phyloP scores from a whole-genome alignment of 2,888 invertebrate genomes.

The Agrenia bidenticulata region DNA sequence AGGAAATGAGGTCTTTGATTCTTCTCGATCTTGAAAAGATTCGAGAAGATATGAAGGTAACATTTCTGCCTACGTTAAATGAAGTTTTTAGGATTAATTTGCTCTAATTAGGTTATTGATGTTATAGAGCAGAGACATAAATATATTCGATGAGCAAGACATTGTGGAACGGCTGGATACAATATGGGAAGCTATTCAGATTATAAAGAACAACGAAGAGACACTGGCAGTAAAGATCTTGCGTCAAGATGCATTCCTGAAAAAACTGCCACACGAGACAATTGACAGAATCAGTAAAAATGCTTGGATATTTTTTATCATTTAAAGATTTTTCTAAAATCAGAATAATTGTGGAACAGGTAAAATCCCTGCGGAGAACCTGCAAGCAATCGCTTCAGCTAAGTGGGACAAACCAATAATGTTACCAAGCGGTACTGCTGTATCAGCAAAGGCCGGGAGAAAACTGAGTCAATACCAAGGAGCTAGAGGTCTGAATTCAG shows the following conservation, averaged over 20 bases:
- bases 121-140: too few relatives aligned
- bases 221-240: conserved; percentile 45
- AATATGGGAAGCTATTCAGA: conserved; percentile 49
- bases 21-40: conserved; percentile 45
- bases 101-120: too few relatives aligned
- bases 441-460: not conserved
- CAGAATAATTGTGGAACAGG: conserved; percentile 13
- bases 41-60: conserved; percentile 35
- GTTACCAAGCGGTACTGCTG: conserved; percentile 27
- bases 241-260: conserved; percentile 42
- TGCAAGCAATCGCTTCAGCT: conserved; percentile 38
- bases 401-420: conserved; percentile 32
- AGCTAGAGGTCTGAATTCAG: too few relatives aligned
- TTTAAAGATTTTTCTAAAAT: not conserved
- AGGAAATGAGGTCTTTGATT: conserved; percentile 41
- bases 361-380: conserved; percentile 41
- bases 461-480: too few relatives aligned
- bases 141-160: conserved; percentile 45
- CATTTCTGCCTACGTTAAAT: too few relatives aligned
- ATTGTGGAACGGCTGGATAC: conserved; percentile 45
- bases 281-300: conserved; percentile 45
- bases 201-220: conserved; percentile 49
- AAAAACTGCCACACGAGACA: conserved; percentile 36
- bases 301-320: not conserved
- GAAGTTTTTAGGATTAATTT: too few relatives aligned